These are phyloP conservation scores for Eurois occulta DNA, from an alignment of 2,888 invertebrate genomes.

Conservation along the genomic window DNA sequence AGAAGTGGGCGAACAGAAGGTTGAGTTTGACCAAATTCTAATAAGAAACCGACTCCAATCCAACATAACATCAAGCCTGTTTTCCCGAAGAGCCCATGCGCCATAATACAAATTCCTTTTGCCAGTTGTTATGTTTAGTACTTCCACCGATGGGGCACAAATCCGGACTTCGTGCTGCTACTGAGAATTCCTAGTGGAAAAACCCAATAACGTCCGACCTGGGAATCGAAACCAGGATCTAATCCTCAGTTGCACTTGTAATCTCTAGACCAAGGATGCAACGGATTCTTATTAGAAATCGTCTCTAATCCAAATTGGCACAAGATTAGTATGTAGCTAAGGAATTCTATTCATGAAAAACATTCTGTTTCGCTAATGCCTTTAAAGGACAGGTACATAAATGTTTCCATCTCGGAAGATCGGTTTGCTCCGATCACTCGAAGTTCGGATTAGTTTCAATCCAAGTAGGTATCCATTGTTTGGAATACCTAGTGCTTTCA, in stretches of 20 bases:
- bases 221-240: background rate
- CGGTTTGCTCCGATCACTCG: background rate
- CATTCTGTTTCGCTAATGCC: slow-evolving; percentile 1
- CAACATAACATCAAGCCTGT: no score
- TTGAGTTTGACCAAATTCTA: slow-evolving; percentile 14
- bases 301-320: background rate
- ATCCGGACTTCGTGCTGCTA: background rate
- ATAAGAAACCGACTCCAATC: background rate
- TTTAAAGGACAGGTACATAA: slow-evolving; percentile 27
- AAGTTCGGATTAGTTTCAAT: background rate
- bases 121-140: no score
- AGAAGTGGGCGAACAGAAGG: slow-evolving; percentile 48
- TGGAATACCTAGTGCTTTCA: background rate
- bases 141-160: background rate
- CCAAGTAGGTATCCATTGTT: slow-evolving; percentile 24
- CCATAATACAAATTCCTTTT: no score
- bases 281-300: background rate
- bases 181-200: background rate
- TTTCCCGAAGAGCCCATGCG: no score
- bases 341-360: slow-evolving; percentile 6
- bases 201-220: background rate
- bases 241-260: background rate
- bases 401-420: background rate
- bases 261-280: background rate
- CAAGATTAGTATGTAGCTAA: background rate